These are phyloP conservation scores for human DNA, from an alignment of 2,113 vertebrate species.

Conservation along the genomic window GRCh38 chrX:3626001-3626500, in stretches of 20 bases:
- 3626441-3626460: slow-evolving; percentile 96
- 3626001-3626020: too few relatives aligned
- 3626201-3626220: neutral
- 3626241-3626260: neutral
- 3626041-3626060: neutral
- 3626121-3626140: too few relatives aligned
- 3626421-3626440: slow-evolving; percentile 96
- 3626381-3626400: neutral
- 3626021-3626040: neutral
- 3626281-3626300: neutral
- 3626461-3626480: slow-evolving; percentile 99
- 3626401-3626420: slow-evolving; percentile 87
- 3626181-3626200: neutral
- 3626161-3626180: neutral
- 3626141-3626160: too few relatives aligned
- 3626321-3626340: neutral
- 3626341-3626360: neutral
- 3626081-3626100: rapidly evolving
- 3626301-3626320: rapidly evolving
- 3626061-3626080: neutral
- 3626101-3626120: rapidly evolving
- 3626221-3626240: neutral
- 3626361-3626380: neutral
- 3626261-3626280: neutral
- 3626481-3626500: slow-evolving; percentile 98